Evolutionary conservation across 2,888 invertebrate genomes (phyloP).

Genomic region (Yponomeuta cagnagella): DNA sequence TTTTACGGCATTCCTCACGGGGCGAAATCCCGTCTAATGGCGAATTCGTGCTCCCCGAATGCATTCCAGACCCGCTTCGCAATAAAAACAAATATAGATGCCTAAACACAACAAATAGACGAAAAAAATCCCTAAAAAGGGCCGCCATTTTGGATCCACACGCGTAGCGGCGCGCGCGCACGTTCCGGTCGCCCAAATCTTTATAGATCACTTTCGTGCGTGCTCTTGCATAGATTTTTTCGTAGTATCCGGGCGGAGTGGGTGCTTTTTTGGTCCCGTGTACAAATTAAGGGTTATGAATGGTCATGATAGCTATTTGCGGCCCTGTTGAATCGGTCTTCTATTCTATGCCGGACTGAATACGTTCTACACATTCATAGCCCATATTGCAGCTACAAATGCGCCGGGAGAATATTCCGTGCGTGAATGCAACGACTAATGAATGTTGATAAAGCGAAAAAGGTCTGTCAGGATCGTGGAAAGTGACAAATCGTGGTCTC

Average conservation of each 20-base stretch:
- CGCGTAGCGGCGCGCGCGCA: conserved; percentile 41
- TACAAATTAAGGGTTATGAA: conserved; percentile 28
- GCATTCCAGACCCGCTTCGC: conserved; percentile 40
- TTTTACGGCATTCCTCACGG: background rate
- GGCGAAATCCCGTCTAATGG: conserved; percentile 52
- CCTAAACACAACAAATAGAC: conserved; percentile 59
- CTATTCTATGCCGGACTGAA: background rate
- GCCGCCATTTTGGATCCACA: conserved; percentile 38
- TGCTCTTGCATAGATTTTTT: conserved; percentile 45
- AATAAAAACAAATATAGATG: conserved; percentile 70
- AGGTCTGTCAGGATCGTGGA: no score
- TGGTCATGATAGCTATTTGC: background rate
- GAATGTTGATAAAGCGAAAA: no score
- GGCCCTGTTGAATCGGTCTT: background rate
- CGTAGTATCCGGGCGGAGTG: conserved; percentile 25
- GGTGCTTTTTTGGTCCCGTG: conserved; percentile 27
- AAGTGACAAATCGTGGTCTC: no score
- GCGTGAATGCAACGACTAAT: no score
- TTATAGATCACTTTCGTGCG: conserved; percentile 72
- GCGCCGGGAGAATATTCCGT: no score
- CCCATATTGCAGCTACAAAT: no score
- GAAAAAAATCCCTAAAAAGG: conserved; percentile 42
- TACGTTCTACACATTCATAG: background rate
- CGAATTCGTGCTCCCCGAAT: conserved; percentile 62
- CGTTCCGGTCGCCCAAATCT: conserved; percentile 54